These are phyloP conservation scores for Trichonephila clavata DNA, from an alignment of 1,140 invertebrate species.

Conservation along the genomic window DNA sequence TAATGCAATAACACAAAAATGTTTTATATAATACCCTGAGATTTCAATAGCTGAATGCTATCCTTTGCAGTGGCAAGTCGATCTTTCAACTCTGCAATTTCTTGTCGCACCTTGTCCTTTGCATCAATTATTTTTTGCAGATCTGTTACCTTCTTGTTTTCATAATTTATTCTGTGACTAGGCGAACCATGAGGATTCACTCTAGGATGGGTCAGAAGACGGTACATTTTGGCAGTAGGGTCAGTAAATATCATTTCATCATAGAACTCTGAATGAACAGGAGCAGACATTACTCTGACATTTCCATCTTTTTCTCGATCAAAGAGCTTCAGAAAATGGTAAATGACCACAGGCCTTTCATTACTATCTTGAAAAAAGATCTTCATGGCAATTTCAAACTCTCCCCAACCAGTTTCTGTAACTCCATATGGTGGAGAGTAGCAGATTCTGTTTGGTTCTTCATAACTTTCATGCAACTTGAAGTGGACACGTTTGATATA, in stretches of 20 bases:
- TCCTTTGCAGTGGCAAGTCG: constrained; percentile 93
- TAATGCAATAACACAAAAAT: too few relatives aligned
- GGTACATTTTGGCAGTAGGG: constrained; percentile 95
- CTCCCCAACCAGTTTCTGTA: constrained; percentile 99
- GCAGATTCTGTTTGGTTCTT: constrained; percentile 90
- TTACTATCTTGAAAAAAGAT: constrained; percentile 99
- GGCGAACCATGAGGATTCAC: constrained; percentile 87
- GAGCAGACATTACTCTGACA: constrained; percentile 18
- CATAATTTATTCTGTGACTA: constrained; percentile 83
- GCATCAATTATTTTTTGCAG: constrained; percentile 89
- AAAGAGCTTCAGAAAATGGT: constrained; percentile 63
- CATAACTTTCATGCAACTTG: constrained; percentile 98
- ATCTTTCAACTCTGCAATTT: constrained; percentile 93
- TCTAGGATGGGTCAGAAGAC: constrained; percentile 88
- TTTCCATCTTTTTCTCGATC: constrained; percentile 68
- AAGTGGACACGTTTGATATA: constrained; percentile 99
- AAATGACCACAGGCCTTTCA: constrained; percentile 88
- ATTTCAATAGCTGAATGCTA: constrained; percentile 89
- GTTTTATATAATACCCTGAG: background rate
- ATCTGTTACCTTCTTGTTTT: constrained; percentile 92
- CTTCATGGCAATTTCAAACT: constrained; percentile 99
- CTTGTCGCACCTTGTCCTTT: constrained; percentile 90
- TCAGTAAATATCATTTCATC: constrained; percentile 90
- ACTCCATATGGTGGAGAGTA: constrained; percentile 94
- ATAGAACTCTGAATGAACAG: constrained; percentile 77